Base-by-base conservation (phyloP, 2,888 invertebrate genomes). In the Hirtodrosophila alboralis region DNA sequence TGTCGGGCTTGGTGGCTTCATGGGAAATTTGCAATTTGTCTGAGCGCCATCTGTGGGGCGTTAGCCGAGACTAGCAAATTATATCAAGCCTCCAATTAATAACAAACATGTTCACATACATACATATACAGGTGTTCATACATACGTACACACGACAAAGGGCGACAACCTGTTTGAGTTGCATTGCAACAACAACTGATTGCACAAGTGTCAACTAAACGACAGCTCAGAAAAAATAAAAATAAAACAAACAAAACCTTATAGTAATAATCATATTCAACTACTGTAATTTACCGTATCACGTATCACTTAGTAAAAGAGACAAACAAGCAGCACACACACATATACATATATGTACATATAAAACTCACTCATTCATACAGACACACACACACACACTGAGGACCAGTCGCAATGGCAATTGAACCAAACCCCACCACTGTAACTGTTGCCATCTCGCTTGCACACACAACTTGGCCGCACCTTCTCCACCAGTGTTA, bases 371-470 rank as follows among this genome's bases (percentile, higher is more conserved):
- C 13, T 14, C 7, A 23, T 18, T 10, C 13, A 33, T 33, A 38
- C 47, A n/a, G 26, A 36, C 34, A 31, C 43, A 43, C 43, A 47
- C 13, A 65, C 75, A 61, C 56, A 66, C 47, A 64, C 63, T 49
- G 53, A 62, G 81, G 77, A 74, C 81, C 80, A 84, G 73, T 74
- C 78, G 53, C 65, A 23, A 75, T 63, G 63, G 73, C 75, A 73
- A 73, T 64, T 71, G 67, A 69, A 78, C 57, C 71, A 83, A 84
- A 75, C 85, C 80, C 85, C 83, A 72, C 72, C 74, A 76, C 70
- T 47, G 69, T 47, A 53, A 36, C 69, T 69, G 45, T 38, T 43
- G 76, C 60, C 61, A 59, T 84, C 85, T 66, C 85, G 49, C 57
- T 85, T 66, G 47, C 68, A 57, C 81, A 28, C 70, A 47, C 34